phyloP scores from a whole-genome alignment of 2,888 invertebrate genomes.

The Terebella lapidaria region DNA sequence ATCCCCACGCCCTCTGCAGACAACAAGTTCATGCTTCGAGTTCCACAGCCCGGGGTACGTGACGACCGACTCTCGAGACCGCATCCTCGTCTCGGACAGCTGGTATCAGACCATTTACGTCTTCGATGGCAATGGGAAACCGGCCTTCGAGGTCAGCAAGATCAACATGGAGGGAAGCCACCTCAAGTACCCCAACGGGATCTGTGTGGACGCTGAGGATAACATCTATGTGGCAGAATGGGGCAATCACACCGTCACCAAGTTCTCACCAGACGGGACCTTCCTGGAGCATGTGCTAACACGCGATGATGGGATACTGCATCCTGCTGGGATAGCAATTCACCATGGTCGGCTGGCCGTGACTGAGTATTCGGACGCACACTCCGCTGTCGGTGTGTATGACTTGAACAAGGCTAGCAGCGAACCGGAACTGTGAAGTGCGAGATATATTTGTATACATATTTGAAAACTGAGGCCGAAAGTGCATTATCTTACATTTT shows the following conservation, averaged over 20 bases:
- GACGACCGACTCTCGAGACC: constrained; percentile 17
- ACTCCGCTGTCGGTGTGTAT: constrained; percentile 16
- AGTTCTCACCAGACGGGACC: constrained; percentile 33
- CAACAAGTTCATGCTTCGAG: constrained; percentile 14
- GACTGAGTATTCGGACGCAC: constrained; percentile 29
- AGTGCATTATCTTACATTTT: too few relatives aligned
- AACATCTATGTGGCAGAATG: constrained; percentile 44
- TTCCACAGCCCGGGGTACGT: constrained; percentile 29
- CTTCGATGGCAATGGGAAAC: constrained; percentile 26
- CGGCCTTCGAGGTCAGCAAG: constrained; percentile 5
- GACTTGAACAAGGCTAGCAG: constrained; percentile 7
- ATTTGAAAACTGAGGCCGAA: too few relatives aligned
- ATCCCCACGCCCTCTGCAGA: constrained; percentile 28
- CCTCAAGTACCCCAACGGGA: constrained; percentile 34
- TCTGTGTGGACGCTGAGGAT: constrained; percentile 37
- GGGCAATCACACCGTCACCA: constrained; percentile 26
- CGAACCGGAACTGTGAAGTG: background rate
- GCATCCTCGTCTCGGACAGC: constrained; percentile 34
- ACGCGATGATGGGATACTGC: constrained; percentile 34
- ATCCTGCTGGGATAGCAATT: constrained; percentile 38
- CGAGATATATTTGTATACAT: too few relatives aligned
- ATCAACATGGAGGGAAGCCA: background rate
- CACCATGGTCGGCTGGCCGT: constrained; percentile 32
- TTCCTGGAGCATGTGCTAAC: constrained; percentile 35
- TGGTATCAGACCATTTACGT: constrained; percentile 30